Evolutionary conservation across 2,797 vertebrate species (phyloP).

Genomic region (Propithecus perrieri): DNA sequence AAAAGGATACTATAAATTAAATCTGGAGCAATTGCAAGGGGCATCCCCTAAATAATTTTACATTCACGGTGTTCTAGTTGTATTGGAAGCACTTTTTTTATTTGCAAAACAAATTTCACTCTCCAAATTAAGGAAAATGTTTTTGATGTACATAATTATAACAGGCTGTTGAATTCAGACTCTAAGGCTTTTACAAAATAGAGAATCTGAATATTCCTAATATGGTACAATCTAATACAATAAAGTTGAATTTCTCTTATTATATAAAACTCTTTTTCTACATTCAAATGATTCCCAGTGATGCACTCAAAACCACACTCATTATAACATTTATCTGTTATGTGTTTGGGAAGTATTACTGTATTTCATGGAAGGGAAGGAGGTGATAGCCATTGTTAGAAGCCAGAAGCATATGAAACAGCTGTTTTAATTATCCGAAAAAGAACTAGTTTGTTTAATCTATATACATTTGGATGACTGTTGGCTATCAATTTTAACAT

Average conservation of each 20-base stretch:
- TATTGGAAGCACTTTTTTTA: background rate
- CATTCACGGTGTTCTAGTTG: background rate
- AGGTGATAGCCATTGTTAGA: constrained; percentile 2
- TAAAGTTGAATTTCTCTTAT: constrained; percentile 54
- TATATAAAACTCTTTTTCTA: constrained; percentile 27
- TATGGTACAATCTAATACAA: constrained; percentile 35
- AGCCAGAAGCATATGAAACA: background rate
- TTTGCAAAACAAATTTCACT: constrained; percentile 62
- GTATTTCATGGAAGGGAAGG: constrained; percentile 9
- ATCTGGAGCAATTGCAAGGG: constrained; percentile 55
- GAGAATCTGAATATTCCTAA: constrained; percentile 51
- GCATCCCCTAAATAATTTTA: constrained; percentile 53
- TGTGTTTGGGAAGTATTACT: constrained; percentile 34
- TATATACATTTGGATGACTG: background rate
- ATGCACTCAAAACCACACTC: constrained; percentile 53
- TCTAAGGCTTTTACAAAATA: constrained; percentile 56
- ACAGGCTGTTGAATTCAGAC: constrained; percentile 52
- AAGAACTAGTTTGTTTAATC: background rate
- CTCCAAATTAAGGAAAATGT: constrained; percentile 59
- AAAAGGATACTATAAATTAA: constrained; percentile 71
- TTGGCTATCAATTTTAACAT: background rate
- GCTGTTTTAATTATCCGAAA: background rate
- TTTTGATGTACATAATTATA: constrained; percentile 51
- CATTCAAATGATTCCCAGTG: constrained; percentile 51
- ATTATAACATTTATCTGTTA: constrained; percentile 56